Base-by-base conservation (phyloP, 2,797 vertebrate species). In the Artibeus jamaicensis region DNA sequence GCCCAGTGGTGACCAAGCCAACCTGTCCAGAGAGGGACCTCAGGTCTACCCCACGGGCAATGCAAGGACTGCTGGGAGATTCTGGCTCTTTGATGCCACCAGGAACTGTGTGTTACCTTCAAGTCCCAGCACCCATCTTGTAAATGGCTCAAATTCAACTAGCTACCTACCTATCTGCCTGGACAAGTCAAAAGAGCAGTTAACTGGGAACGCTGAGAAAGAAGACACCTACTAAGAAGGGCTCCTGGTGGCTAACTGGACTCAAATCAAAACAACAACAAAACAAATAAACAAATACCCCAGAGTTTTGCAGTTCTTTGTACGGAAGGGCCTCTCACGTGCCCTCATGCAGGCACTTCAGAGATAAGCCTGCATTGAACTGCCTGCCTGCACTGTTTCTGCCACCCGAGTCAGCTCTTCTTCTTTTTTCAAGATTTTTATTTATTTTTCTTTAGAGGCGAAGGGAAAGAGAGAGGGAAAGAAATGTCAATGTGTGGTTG, bases 1-100 rank as follows among this genome's bases (percentile, higher is more conserved):
- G 26, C n/a, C 22, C 0, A 2, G 21, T 19, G 65, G 37, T 2
- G 1, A 29, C 50, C 0, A 7, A 42, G 8, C 11, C 26, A 48
- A 48, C 6, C 15, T 12, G 34, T 3, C 3, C 34, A 22, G 37
- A 0, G 24, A 65, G 24, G 9, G 39, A 50, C 68, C 21, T 3
- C 4, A 2, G 50, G 62, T 29, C 14, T 65, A 46, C 9, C n/a
- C 19, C 50, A 57, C 71, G 26, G 68, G 74, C 32, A 19, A 42
- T 0, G 1, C 1, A 1, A 22, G 6, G 70, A 15, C 9, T 8
- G 19, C 9, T 3, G 21, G 14, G 50, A 82, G 34, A 24, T 29
- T 32, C 22, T 1, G 22, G n/a, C 29, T 68, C 3, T 46, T 37
- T 70, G 7, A 37, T 2, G 7, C 19, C n/a, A 44, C 65, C 50